Conservation (phyloP, 2,113 vertebrate genomes). For the Athene cunicularia region DNA sequence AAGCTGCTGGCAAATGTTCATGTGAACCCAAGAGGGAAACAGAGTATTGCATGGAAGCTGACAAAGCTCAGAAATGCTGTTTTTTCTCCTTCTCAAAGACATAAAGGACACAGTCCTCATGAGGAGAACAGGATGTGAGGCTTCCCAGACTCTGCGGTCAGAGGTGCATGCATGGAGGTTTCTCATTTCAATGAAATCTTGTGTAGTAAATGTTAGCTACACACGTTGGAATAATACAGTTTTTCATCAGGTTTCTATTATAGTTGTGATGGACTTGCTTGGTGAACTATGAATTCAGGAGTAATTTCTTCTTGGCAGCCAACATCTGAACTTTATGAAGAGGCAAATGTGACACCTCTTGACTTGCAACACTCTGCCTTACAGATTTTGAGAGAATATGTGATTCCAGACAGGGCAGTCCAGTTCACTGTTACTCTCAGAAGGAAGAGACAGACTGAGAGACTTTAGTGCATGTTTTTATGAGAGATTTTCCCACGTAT, state of each 20-base stretch:
- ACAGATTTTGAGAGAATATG: neutral
- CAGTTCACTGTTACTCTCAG: neutral
- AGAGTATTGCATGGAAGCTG: neutral
- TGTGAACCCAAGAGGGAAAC: neutral
- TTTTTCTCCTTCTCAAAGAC: neutral
- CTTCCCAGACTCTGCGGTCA: neutral
- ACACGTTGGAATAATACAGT: neutral
- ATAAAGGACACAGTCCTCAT: neutral
- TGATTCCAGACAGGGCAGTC: neutral
- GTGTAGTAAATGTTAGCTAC: neutral
- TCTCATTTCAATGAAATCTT: neutral
- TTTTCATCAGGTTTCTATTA: neutral
- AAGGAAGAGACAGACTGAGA: neutral
- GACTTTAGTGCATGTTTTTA: neutral
- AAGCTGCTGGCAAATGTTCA: neutral
- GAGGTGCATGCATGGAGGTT: neutral
- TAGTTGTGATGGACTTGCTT: neutral
- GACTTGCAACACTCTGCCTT: neutral
- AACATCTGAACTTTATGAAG: neutral
- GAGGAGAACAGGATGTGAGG: neutral
- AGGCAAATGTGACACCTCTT: neutral
- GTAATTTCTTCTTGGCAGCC: neutral
- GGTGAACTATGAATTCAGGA: neutral
- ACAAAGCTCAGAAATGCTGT: neutral
- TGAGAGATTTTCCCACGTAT: neutral